Conservation (phyloP, 1,140 invertebrate species). For the Galleria mellonella region DNA sequence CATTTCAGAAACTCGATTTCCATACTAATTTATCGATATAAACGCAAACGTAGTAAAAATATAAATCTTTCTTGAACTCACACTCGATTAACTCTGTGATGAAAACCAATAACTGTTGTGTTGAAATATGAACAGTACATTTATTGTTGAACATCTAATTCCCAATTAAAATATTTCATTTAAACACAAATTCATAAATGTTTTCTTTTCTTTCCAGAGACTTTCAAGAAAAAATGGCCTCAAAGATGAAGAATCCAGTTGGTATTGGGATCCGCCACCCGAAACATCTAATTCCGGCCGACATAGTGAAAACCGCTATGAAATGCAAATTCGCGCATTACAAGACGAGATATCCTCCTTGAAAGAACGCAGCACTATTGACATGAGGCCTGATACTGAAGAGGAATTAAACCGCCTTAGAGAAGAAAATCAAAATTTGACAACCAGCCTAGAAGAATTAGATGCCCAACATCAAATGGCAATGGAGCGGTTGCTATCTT, state of each 20-base stretch:
- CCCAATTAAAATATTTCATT: no score
- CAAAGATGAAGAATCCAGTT: conserved; percentile 70
- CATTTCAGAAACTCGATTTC: no score
- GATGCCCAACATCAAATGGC: conserved; percentile 82
- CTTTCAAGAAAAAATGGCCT: conserved; percentile 55
- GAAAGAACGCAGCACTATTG: conserved; percentile 33
- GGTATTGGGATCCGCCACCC: conserved; percentile 75
- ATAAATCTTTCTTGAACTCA: no score
- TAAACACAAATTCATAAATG: not conserved
- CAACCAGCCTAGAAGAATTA: conserved; percentile 80
- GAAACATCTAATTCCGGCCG: conserved; percentile 15
- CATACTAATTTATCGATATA: no score
- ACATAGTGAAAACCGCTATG: conserved; percentile 41
- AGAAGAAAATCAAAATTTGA: conserved; percentile 75
- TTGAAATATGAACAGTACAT: no score
- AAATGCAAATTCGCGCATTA: conserved; percentile 48
- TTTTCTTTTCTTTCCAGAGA: conserved; percentile 49
- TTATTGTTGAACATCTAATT: no score
- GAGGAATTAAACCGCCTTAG: conserved; percentile 49
- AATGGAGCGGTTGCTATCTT: conserved; percentile 77
- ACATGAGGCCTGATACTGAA: conserved; percentile 26
- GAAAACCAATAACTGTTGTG: no score
- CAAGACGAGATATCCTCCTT: conserved; percentile 62
- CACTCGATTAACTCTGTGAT: no score
- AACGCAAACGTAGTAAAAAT: no score